phyloP scores from a whole-genome alignment of 2,888 invertebrate species.

The Monopis laevigella region DNA sequence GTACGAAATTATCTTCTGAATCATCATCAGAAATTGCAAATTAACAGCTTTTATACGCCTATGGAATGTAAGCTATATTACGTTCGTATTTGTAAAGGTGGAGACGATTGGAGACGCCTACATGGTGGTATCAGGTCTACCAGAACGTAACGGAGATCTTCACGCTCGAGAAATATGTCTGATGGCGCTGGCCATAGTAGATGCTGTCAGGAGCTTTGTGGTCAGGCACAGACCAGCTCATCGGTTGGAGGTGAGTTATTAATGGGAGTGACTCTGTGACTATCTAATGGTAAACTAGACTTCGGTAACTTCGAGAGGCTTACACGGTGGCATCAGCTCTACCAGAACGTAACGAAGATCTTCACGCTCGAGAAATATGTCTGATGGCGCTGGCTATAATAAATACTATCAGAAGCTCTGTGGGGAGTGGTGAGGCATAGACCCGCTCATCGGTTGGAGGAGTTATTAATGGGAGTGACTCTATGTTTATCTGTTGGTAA shows the following conservation, averaged over 20 bases:
- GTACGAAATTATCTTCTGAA: too few relatives aligned
- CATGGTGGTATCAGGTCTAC: conserved; percentile 91
- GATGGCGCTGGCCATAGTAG: conserved; percentile 87
- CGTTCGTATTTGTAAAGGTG: too few relatives aligned
- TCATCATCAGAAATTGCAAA: too few relatives aligned
- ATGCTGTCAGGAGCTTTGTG: conserved; percentile 87
- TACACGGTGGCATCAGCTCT: conserved; percentile 93
- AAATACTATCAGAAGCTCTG: conserved; percentile 88
- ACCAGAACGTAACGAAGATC: conserved; percentile 88
- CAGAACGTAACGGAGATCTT: conserved; percentile 86
- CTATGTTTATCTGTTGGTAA: too few relatives aligned
- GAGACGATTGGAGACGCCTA: conserved; percentile 93
- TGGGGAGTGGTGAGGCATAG: conserved; percentile 89
- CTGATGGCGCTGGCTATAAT: conserved; percentile 87
- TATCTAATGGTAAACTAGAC: too few relatives aligned
- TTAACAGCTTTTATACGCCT: too few relatives aligned
- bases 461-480: too few relatives aligned
- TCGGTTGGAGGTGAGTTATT: conserved; percentile 79
- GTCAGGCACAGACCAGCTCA: conserved; percentile 90
- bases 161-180: conserved; percentile 90
- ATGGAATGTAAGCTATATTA: too few relatives aligned
- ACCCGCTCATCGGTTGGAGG: conserved; percentile 87
- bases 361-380: conserved; percentile 89
- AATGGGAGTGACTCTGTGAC: too few relatives aligned
- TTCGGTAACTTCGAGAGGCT: too few relatives aligned